Percentiles rank a stretch among this genome's conserved stretches.
These are phyloP conservation scores for Stomorhina lunata DNA, from an alignment of 2,888 invertebrate genomes.

Conservation along the genomic window DNA sequence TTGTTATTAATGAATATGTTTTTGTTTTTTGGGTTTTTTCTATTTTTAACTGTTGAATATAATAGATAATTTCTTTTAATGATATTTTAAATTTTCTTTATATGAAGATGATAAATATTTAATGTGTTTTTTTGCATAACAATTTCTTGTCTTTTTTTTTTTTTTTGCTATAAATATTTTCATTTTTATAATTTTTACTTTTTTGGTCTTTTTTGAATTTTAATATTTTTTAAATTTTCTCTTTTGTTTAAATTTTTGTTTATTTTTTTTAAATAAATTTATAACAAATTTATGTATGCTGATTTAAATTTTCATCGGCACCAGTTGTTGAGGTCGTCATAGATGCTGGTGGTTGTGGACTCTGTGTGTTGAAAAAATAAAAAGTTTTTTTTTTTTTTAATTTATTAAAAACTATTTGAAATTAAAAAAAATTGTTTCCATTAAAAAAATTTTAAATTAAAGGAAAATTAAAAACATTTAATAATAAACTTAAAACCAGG, in stretches of 20 bases:
- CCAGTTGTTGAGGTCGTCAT: conserved; percentile 82
- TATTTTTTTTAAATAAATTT: conserved; percentile 35
- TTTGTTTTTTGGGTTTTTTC: conserved; percentile 13
- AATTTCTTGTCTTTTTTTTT: conserved; percentile 43
- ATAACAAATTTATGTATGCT: conserved; percentile 78
- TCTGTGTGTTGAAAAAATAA: conserved; percentile 81
- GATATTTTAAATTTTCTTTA: conserved; percentile 12
- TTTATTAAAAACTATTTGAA: conserved; percentile 57
- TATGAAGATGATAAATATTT: conserved; percentile 59
- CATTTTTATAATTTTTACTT: conserved; percentile 39
- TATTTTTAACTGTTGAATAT: conserved; percentile 55
- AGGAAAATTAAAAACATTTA: conserved; percentile 15
- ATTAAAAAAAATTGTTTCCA: conserved; percentile 9
- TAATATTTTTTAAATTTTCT: conserved; percentile 31
- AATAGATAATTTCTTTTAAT: conserved; percentile 28
- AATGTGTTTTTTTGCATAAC: conserved; percentile 20
- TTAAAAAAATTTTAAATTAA: conserved; percentile 38
- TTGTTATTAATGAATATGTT: conserved; percentile 36
- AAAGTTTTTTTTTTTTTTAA: conserved; percentile 60
- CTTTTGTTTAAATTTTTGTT: conserved; percentile 43
- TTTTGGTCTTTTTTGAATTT: conserved; percentile 60
- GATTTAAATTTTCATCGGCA: conserved; percentile 88
- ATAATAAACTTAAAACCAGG: conserved; percentile 67
- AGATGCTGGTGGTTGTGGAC: conserved; percentile 84
- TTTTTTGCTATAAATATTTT: conserved; percentile 42